These are phyloP conservation scores for Aphelocoma coerulescens DNA, from an alignment of 2,113 vertebrate genomes.

Conservation along the genomic window DNA sequence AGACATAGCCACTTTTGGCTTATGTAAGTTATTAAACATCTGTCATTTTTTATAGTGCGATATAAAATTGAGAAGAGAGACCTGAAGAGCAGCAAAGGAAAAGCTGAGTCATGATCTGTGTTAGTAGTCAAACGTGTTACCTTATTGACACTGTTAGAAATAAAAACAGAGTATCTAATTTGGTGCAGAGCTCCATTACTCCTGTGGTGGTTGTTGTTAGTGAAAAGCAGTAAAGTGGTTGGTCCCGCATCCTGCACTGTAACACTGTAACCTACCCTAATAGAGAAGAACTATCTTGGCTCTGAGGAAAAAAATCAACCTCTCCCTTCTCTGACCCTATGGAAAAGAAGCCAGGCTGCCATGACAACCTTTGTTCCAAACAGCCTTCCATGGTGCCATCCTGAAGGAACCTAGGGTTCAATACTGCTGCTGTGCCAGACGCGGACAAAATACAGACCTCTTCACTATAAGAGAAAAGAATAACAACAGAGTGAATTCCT, in stretches of 20 bases:
- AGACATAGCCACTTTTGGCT: neutral
- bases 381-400: conserved; percentile 89
- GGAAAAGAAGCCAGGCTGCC: conserved; percentile 78
- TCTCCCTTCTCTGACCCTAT: conserved; percentile 81
- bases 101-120: conserved; percentile 25
- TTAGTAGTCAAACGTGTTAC: conserved; percentile 60
- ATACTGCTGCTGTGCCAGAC: conserved; percentile 92
- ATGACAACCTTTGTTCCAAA: conserved; percentile 91
- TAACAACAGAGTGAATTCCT: conserved; percentile 19
- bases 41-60: neutral
- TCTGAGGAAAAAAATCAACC: conserved; percentile 76
- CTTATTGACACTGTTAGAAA: conserved; percentile 60
- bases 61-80: conserved; percentile 29
- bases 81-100: conserved; percentile 32
- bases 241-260: conserved; percentile 57
- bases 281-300: conserved; percentile 74
- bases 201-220: conserved; percentile 60
- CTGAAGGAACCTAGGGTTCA: conserved; percentile 94
- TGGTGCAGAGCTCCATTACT: conserved; percentile 52
- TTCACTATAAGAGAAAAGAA: conserved; percentile 80
- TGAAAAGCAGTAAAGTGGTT: conserved; percentile 63
- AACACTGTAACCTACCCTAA: conserved; percentile 74
- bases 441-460: conserved; percentile 98
- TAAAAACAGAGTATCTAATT: conserved; percentile 46
- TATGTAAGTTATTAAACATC: neutral